These are phyloP conservation scores for Thereva nobilitata DNA, from an alignment of 2,888 invertebrate species.

Conservation along the genomic window DNA sequence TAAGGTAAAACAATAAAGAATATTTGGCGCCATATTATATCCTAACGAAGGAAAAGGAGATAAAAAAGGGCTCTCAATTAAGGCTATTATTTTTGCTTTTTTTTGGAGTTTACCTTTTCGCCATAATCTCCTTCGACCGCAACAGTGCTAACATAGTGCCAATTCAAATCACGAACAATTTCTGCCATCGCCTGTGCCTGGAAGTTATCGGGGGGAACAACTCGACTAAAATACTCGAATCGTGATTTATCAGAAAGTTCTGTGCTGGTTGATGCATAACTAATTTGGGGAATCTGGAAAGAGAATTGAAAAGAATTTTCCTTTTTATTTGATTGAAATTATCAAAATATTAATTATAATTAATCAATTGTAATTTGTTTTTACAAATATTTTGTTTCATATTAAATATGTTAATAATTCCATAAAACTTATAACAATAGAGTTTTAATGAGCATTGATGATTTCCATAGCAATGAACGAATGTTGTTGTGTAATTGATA, in stretches of 20 bases:
- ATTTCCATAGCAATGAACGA: too few species aligned
- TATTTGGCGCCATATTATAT: too few species aligned
- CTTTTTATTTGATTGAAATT: too few species aligned
- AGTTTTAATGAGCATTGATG: too few species aligned
- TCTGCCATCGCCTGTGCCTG: constrained; percentile 72
- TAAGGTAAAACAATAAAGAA: too few species aligned
- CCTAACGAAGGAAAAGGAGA: too few species aligned
- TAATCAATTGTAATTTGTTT: too few species aligned
- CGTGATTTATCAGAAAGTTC: constrained; percentile 71
- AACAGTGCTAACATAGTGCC: constrained; percentile 77
- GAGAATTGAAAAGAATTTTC: constrained; percentile 24
- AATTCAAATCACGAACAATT: constrained; percentile 68
- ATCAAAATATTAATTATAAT: constrained; percentile 5
- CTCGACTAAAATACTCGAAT: constrained; percentile 71
- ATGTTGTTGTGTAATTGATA: too few species aligned
- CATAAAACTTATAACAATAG: too few species aligned
- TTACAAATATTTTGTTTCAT: too few species aligned
- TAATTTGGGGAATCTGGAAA: constrained; percentile 69
- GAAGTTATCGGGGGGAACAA: constrained; percentile 73
- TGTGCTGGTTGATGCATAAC: constrained; percentile 73
- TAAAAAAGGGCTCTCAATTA: too few species aligned
- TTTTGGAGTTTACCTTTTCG: constrained; percentile 62
- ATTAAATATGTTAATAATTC: too few species aligned
- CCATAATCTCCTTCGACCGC: constrained; percentile 79
- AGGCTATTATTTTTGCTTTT: background rate